Conservation (phyloP, 2,888 invertebrate genomes). For the Epinotia ramella region DNA sequence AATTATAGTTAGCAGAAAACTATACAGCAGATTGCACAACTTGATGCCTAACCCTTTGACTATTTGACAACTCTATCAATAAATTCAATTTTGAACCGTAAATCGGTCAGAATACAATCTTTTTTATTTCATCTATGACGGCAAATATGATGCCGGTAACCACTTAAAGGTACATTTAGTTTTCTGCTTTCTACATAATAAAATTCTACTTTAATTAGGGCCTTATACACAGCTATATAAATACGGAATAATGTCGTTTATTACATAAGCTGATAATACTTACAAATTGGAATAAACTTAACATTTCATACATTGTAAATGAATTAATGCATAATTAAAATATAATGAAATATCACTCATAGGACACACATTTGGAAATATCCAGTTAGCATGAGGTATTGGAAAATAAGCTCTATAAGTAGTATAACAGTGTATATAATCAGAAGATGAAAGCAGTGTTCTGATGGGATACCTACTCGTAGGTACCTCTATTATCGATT, state of each 20-base stretch:
- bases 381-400: not conserved
- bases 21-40: not conserved
- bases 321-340: not conserved
- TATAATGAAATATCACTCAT: not conserved
- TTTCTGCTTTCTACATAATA: conserved; percentile 42
- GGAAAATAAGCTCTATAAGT: too few relatives aligned
- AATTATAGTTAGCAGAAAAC: conserved; percentile 10
- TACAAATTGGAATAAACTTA: conserved; percentile 38
- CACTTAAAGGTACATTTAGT: not conserved
- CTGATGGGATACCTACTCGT: too few relatives aligned
- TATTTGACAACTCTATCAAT: too few relatives aligned
- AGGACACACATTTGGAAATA: not conserved
- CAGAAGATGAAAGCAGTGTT: too few relatives aligned
- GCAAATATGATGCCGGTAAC: too few relatives aligned
- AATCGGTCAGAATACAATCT: too few relatives aligned
- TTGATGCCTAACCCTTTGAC: too few relatives aligned
- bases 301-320: conserved; percentile 19
- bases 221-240: conserved; percentile 54
- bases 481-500: too few relatives aligned
- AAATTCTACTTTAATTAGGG: conserved; percentile 56
- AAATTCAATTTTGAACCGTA: too few relatives aligned
- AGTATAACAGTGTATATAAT: too few relatives aligned
- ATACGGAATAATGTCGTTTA: conserved; percentile 19
- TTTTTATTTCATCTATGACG: too few relatives aligned
- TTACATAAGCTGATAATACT: conserved; percentile 39